Conservation (phyloP, 1,140 invertebrate genomes). For the Cyphomyrmex costatus region DNA sequence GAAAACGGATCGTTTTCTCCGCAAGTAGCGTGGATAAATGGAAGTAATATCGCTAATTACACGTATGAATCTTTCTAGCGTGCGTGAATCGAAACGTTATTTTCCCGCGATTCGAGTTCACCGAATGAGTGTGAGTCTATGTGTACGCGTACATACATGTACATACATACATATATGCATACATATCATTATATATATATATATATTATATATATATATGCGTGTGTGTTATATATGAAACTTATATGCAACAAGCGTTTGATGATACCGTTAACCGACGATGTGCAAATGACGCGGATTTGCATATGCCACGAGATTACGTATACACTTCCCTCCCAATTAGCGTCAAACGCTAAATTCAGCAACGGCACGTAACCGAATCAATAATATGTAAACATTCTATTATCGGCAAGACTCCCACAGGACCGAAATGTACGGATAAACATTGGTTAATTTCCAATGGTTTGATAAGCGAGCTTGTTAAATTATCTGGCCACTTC, state of each 20-base stretch:
- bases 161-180: too few relatives aligned
- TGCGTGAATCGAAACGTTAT: constrained; percentile 25
- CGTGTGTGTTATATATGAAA: constrained; percentile 19
- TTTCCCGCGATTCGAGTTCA: constrained; percentile 18
- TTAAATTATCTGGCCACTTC: not conserved
- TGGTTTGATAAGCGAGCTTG: constrained; percentile 15
- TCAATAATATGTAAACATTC: constrained; percentile 60
- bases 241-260: constrained; percentile 38
- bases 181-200: not conserved
- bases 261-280: constrained; percentile 44
- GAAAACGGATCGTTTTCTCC: constrained; percentile 38
- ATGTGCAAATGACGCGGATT: constrained; percentile 39
- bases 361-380: constrained; percentile 51
- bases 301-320: constrained; percentile 58
- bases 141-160: not conserved
- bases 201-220: not conserved
- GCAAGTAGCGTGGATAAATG: constrained; percentile 49
- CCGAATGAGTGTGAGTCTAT: not conserved
- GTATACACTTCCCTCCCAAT: constrained; percentile 50
- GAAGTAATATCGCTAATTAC: constrained; percentile 40
- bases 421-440: not conserved
- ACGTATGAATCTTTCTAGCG: constrained; percentile 24
- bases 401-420: constrained; percentile 31
- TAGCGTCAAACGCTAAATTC: constrained; percentile 58
- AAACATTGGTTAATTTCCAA: constrained; percentile 32